Base-by-base conservation (phyloP, 2,797 vertebrate species). In the Gymnopithys bicolor region DNA sequence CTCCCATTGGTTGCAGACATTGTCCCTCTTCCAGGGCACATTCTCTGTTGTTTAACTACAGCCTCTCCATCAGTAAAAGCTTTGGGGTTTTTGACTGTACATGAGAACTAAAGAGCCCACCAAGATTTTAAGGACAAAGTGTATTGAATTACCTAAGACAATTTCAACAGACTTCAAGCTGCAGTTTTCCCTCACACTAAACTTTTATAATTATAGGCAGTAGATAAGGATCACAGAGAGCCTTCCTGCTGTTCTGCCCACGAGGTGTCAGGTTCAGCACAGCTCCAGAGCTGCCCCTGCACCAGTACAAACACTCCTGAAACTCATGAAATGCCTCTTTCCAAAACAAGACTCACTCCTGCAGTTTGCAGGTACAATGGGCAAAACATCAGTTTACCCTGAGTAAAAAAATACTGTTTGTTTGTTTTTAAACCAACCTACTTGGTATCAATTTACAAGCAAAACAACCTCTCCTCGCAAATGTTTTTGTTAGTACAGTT, bases 391-490 rank as follows among this genome's bases (percentile, higher is more conserved):
- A 45, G 49, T 43, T 43, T 67, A 27, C 13, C 25, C 39, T 9
- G 13, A 63, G 28, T 46, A 39, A 46, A 86, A 87, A 69, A 51
- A 10, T 5, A 35, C 18, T n/a, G 28, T 51, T 86, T 81, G 30
- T 63, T 91, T 79, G 43, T 24, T 64, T 86, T 92, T 39, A 78
- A 90, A 66, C 33, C 59, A 58, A 18, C 32, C 8, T 84, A 30
- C 27, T 55, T 71, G 59, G 30, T 73, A 78, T 81, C 10, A 2
- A 37, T 75, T 91, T 89, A 77, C 93, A 91, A 81, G 60, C 68
- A 91, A 92, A 95, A 86, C 79, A 78, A 71, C 52, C 84, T 66
- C 70, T 62, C 24, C 53, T 8, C 77, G 79, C 75, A 77, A 94
- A 49, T 19, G n/a, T 3, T 78, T 84, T 60, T 74, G 48, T 75